Conservation (phyloP, 1,140 invertebrate species). For the Dreissena rostriformis region DNA sequence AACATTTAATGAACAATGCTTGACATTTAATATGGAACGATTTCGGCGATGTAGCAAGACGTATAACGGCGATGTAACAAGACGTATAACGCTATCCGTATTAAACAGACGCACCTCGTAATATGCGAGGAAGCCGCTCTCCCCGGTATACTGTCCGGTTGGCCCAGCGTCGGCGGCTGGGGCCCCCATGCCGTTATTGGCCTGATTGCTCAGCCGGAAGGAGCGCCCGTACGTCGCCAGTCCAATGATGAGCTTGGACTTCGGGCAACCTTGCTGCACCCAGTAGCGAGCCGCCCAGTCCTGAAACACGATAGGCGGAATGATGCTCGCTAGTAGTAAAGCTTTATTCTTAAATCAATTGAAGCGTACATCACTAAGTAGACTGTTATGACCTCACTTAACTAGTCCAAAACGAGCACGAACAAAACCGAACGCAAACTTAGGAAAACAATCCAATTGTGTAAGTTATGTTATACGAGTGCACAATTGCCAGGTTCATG, state of each 20-base stretch:
- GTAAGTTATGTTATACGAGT: too few species aligned
- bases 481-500: too few species aligned
- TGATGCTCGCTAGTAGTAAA: not conserved
- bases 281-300: constrained; percentile 73
- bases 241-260: constrained; percentile 97
- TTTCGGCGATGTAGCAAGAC: too few species aligned
- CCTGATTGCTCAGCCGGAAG: constrained; percentile 60
- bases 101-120: constrained; percentile 79
- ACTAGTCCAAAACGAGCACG: too few species aligned
- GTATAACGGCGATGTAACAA: too few species aligned
- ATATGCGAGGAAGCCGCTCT: constrained; percentile 68
- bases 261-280: constrained; percentile 89
- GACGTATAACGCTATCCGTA: too few species aligned
- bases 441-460: too few species aligned
- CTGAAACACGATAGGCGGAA: constrained; percentile 48
- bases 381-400: too few species aligned
- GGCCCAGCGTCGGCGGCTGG: constrained; percentile 53
- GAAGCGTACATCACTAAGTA: too few species aligned
- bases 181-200: constrained; percentile 50
- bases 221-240: constrained; percentile 86
- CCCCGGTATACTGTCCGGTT: constrained; percentile 85
- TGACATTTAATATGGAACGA: too few species aligned
- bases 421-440: too few species aligned
- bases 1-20: too few species aligned
- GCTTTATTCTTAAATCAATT: not conserved